A percentile compares a stretch with the other conserved stretches of the same genome.
phyloP scores from a whole-genome alignment of 2,888 invertebrate species.

The Cerastis rubricosa region DNA sequence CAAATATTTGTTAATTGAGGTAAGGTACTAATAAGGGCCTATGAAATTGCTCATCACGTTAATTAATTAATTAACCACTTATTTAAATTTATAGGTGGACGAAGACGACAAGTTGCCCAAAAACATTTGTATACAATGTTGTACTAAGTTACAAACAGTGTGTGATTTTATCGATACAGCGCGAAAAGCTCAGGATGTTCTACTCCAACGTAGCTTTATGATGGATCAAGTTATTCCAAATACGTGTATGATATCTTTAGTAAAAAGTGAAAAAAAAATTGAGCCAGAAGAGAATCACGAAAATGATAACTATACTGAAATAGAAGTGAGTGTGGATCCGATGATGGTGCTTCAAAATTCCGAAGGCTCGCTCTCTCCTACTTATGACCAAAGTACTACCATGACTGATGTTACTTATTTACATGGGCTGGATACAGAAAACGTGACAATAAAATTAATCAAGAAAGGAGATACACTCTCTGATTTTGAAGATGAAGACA shows the following conservation, averaged over 20 bases:
- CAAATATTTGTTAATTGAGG: constrained; percentile 93
- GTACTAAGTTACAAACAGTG: constrained; percentile 92
- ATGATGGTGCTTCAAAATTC: constrained; percentile 92
- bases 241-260: constrained; percentile 40
- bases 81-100: constrained; percentile 89
- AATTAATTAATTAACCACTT: not conserved
- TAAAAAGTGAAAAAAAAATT: constrained; percentile 57
- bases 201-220: constrained; percentile 81
- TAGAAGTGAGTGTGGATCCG: constrained; percentile 93
- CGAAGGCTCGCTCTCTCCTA: constrained; percentile 79
- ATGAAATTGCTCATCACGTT: not conserved
- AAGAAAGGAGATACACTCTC: constrained; percentile 64
- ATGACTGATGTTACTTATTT: constrained; percentile 75
- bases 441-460: constrained; percentile 84
- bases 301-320: constrained; percentile 86
- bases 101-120: constrained; percentile 93
- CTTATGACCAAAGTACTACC: constrained; percentile 57
- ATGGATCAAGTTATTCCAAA: constrained; percentile 83
- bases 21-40: constrained; percentile 66
- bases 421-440: constrained; percentile 76
- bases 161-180: constrained; percentile 93
- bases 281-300: constrained; percentile 67
- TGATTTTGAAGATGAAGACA: constrained; percentile 59
- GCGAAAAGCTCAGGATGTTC: constrained; percentile 91
- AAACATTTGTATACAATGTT: constrained; percentile 92